phyloP scores from a whole-genome alignment of 1,140 invertebrate genomes.

The Thaumatotibia leucotreta region DNA sequence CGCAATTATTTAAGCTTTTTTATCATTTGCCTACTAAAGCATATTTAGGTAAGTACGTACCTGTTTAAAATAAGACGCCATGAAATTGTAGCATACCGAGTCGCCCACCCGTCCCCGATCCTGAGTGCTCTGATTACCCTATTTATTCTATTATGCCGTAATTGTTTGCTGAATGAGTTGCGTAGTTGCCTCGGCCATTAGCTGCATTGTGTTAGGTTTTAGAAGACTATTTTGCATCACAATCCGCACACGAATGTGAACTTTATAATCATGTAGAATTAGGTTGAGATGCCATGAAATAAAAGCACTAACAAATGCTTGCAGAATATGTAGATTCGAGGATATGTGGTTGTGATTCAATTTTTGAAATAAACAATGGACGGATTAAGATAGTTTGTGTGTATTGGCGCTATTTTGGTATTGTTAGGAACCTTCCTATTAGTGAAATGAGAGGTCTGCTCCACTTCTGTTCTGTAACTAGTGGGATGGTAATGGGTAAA shows the following conservation, averaged over 20 bases:
- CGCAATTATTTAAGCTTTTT: too few species aligned
- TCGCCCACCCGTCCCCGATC: conserved; percentile 21
- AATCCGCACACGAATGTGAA: neutral
- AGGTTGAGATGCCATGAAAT: neutral
- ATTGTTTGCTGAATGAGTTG: conserved; percentile 66
- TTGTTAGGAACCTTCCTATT: neutral
- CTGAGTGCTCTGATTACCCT: conserved; percentile 71
- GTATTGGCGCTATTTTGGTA: neutral
- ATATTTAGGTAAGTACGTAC: too few species aligned
- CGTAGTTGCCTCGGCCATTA: conserved; percentile 55
- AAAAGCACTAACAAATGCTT: neutral
- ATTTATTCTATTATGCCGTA: conserved; percentile 73
- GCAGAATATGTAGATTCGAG: neutral
- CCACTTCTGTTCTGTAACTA: neutral
- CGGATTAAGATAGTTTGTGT: neutral
- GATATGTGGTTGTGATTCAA: neutral
- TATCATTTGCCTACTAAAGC: neutral
- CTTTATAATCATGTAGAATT: neutral
- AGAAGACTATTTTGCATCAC: conserved; percentile 21
- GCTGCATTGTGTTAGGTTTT: conserved; percentile 53
- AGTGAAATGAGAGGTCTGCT: neutral
- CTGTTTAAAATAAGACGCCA: neutral
- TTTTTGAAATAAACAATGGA: neutral
- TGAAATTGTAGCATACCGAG: neutral
- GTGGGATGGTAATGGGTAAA: neutral